phyloP scores from a whole-genome alignment of 2,113 vertebrate genomes.

The Muntiacus reevesi region DNA sequence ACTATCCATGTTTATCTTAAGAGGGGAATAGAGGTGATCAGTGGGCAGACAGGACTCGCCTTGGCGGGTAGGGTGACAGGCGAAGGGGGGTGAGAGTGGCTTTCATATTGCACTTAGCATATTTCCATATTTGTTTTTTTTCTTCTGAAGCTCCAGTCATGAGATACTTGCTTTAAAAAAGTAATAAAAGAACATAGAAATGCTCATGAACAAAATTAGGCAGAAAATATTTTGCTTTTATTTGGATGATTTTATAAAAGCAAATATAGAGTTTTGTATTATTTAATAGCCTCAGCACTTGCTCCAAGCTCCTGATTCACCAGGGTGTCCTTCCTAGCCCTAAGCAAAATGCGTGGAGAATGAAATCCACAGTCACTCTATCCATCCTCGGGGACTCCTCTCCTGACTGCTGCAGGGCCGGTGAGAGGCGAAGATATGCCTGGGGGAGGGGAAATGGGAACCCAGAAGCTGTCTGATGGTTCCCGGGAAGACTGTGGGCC shows the following conservation, averaged over 20 bases:
- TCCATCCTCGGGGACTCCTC: background rate
- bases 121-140: background rate
- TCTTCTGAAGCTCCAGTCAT: background rate
- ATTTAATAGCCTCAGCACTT: slow-evolving; percentile 54
- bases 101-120: background rate
- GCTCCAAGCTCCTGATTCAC: slow-evolving; percentile 52
- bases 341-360: slow-evolving; percentile 54
- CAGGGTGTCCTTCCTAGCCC: slow-evolving; percentile 55
- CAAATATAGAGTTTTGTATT: slow-evolving; percentile 34
- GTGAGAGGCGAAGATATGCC: background rate
- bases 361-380: slow-evolving; percentile 63
- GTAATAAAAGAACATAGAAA: background rate
- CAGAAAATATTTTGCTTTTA: slow-evolving; percentile 3
- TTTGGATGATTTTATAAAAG: background rate
- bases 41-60: background rate
- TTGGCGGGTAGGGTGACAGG: background rate
- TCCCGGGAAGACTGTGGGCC: background rate
- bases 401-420: background rate
- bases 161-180: background rate
- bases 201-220: background rate
- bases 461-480: background rate
- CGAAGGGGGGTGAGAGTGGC: too few relatives aligned
- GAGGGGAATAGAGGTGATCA: background rate
- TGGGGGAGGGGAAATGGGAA: background rate
- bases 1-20: background rate